Percentiles rank a stretch among this genome's conserved stretches.
Conservation (phyloP, 2,113 vertebrate species). For the Dendrocopos noguchii region DNA sequence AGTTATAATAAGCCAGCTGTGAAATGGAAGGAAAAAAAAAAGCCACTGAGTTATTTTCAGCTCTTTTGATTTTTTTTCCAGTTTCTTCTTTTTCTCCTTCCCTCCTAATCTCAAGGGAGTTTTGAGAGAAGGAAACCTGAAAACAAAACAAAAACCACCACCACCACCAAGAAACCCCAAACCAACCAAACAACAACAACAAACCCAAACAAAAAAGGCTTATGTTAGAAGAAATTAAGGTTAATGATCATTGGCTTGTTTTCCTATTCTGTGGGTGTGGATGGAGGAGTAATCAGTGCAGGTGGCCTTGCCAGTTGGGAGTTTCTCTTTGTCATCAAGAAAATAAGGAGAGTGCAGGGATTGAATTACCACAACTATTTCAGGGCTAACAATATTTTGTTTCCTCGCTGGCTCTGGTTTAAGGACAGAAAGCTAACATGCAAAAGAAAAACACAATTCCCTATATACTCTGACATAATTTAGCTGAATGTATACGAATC, state of each 20-base stretch:
- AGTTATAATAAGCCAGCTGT: conserved; percentile 71
- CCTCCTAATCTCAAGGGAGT: conserved; percentile 53
- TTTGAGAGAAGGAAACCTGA: conserved; percentile 66
- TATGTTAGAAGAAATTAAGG: conserved; percentile 83
- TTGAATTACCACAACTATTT: conserved; percentile 82
- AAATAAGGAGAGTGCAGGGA: conserved; percentile 77
- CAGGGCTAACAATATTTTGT: conserved; percentile 79
- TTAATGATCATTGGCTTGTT: conserved; percentile 85
- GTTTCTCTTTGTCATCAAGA: conserved; percentile 84
- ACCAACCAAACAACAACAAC: no score
- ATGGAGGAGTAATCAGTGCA: conserved; percentile 84
- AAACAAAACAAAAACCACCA: not conserved
- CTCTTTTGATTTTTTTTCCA: not conserved
- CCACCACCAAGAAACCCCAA: no score
- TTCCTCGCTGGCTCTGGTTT: conserved; percentile 77
- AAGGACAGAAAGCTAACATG: conserved; percentile 80
- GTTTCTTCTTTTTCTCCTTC: not conserved
- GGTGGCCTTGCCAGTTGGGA: conserved; percentile 84
- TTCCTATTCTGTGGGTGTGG: conserved; percentile 84
- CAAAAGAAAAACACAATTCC: conserved; percentile 64
- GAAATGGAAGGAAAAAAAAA: conserved; percentile 9
- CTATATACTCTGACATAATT: conserved; percentile 69
- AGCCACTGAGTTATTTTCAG: conserved; percentile 13
- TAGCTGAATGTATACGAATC: conserved; percentile 66
- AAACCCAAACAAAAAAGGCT: conserved; percentile 53